Evolutionary conservation across 1,140 invertebrate genomes (phyloP), one percentile per base, ranked within the genome.

Genomic region (Ruditapes philippinarum): DNA sequence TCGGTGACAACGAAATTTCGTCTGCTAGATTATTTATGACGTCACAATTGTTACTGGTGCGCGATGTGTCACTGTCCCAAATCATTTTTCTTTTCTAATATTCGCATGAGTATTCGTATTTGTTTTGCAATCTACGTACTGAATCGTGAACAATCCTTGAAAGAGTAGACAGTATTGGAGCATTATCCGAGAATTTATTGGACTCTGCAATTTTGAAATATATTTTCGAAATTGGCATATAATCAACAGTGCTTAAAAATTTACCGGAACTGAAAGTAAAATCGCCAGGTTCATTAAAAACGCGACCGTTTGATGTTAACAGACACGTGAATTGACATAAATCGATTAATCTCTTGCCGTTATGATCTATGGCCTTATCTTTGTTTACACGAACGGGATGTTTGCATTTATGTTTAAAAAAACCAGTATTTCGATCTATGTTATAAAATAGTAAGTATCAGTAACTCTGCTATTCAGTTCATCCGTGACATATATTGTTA

Each of bases 181-280:
- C 14, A 54, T 79, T 42, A 25, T 79, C 76, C 3, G 76, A 79
- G 49, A 17, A 33, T 54, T 79, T 45, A 54, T 49, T 79, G 11
- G 12, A 28, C 5, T 79, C 42, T 31, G 22, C 14, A 22, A 79
- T 79, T 33, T 73, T 19, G 25, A 73, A 79, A 33, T 65, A 19
- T 4, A 19, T 7, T 65, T 12, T 33, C 60, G 60, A 65, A 65
- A 28, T 65, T 28, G 17, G 9, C 12, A 31, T 12, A 31, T 45
- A 78, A 45, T 54, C 74, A n/a, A 42, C 22, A 33, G 31, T 45
- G 31, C 40, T 49, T 51, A 31, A 51, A 51, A 17, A 40, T 14
- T 25, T 11, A 40, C 17, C 22, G 14, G 40, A 78, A 57, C 51
- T 14, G 19, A 22, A 57, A 22, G 51, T 57, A 19, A 57, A 57